A percentile compares a stretch with the other conserved stretches of the same genome.
phyloP scores from a whole-genome alignment of 2,113 vertebrate genomes.

The Rhinolophus sinicus region DNA sequence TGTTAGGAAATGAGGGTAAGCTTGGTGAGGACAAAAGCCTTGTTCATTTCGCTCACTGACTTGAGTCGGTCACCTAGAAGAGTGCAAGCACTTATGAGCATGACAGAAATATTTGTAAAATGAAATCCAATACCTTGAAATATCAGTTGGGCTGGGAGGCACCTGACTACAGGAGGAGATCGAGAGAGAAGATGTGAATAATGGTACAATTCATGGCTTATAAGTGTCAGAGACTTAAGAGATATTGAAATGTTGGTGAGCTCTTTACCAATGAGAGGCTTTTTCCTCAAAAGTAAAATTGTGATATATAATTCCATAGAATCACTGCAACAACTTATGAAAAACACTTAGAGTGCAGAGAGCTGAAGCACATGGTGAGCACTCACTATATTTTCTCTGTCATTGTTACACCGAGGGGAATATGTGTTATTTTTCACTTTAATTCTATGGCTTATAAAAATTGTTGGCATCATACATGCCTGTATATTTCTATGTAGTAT shows the following conservation, averaged over 20 bases:
- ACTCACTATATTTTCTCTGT: background rate
- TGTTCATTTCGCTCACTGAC: background rate
- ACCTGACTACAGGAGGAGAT: background rate
- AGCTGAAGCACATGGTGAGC: rapidly evolving
- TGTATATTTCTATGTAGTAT: background rate
- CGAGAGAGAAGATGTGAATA: background rate
- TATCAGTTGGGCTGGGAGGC: background rate
- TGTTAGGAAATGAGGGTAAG: background rate
- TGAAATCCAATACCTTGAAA: background rate
- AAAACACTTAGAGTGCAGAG: background rate
- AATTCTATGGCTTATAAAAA: background rate
- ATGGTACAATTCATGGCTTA: background rate
- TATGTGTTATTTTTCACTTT: background rate
- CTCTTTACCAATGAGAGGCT: background rate
- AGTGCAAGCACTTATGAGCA: background rate
- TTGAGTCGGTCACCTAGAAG: background rate
- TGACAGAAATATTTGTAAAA: background rate
- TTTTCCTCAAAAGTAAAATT: background rate
- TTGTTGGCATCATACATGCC: background rate
- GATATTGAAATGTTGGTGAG: background rate
- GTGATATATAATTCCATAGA: background rate
- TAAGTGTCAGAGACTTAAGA: background rate
- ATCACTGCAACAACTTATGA: background rate
- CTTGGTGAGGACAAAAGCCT: background rate
- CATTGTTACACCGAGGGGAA: rapidly evolving